Base-by-base conservation (phyloP, 2,797 vertebrate genomes). In the Leucoraja ocellata region DNA sequence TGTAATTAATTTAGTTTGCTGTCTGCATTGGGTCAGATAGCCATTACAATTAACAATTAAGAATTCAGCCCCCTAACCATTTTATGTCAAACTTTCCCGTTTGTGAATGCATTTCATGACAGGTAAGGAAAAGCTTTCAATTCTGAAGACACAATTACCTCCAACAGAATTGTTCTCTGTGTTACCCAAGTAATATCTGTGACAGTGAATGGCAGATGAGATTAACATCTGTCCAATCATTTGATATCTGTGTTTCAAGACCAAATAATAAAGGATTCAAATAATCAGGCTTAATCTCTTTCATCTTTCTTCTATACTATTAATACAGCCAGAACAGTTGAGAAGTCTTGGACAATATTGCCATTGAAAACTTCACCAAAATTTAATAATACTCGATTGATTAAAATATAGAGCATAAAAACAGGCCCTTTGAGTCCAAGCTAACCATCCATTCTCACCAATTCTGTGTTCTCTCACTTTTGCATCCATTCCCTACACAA, bases 261-360 rank as follows among this genome's bases (percentile, higher is more conserved):
- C 21, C 76, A 39, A 76, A n/a, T n/a, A 46, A 46, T 25, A 39
- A 18, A 18, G 76, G 11, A 58, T 76, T 76, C 71, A 54, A 13
- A n/a, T 76, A 76, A 92, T 92, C 36, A 74, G 28, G 71, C 90
- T 91, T 91, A 91, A 73, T 3, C 71, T 46, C 39, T 46, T 92
- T 92, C 76, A 92, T 23, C 39, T 54, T 11, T 25, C 4, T 5
- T 71, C 54, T 92, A 39, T n/a, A 14, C 36, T 76, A 28, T 58
- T 92, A 54, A 76, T 92, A 23, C 25, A 74, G 58, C n/a, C 71
- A 92, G 25, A 76, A 71, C 74, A 74, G 39, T 54, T 74, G 36
- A 73, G 46, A 46, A 91, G 68, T 46, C 39, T 73, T 74, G 68
- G 90, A 91, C 21, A 28, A 74, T 54, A 23, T 74, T 54, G 39